These are phyloP conservation scores for Sorex maritimensis DNA, from an alignment of 2,797 vertebrate genomes.

Conservation along the genomic window DNA sequence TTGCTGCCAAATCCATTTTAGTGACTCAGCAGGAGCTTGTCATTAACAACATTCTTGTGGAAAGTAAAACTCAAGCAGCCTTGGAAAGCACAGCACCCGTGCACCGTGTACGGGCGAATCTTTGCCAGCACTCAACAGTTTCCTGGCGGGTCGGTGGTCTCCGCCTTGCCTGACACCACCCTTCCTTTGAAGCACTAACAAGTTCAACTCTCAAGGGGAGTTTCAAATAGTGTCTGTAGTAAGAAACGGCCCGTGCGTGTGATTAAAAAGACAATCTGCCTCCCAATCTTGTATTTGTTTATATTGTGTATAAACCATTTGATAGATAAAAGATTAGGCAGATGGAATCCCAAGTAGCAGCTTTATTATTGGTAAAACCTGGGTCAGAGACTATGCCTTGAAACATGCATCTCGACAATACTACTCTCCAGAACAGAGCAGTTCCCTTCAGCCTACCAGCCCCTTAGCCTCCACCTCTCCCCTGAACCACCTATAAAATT, in stretches of 20 bases:
- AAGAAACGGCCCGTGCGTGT: constrained; percentile 14
- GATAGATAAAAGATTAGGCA: constrained; percentile 46
- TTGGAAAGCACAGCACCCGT: constrained; percentile 53
- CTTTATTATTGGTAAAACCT: constrained; percentile 53
- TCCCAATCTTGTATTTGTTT: constrained; percentile 59
- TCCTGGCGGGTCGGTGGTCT: background rate
- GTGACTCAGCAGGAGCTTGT: constrained; percentile 73
- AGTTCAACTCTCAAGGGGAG: constrained; percentile 22
- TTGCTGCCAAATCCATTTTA: constrained; percentile 56
- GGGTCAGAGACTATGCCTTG: constrained; percentile 21
- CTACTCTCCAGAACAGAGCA: background rate
- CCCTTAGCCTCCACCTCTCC: background rate
- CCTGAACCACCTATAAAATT: background rate
- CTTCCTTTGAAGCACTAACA: constrained; percentile 45
- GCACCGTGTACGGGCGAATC: constrained; percentile 14
- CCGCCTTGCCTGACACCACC: background rate
- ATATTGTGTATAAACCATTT: constrained; percentile 53
- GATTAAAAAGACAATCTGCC: constrained; percentile 57
- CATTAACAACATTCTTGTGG: constrained; percentile 68
- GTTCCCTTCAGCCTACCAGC: background rate
- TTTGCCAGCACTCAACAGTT: constrained; percentile 38
- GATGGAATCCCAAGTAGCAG: constrained; percentile 64
- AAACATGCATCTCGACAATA: constrained; percentile 27
- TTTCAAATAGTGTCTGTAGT: constrained; percentile 27
- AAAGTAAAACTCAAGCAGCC: constrained; percentile 72